phyloP scores from a whole-genome alignment of 2,113 vertebrate species.

The Xyrauchen texanus region DNA sequence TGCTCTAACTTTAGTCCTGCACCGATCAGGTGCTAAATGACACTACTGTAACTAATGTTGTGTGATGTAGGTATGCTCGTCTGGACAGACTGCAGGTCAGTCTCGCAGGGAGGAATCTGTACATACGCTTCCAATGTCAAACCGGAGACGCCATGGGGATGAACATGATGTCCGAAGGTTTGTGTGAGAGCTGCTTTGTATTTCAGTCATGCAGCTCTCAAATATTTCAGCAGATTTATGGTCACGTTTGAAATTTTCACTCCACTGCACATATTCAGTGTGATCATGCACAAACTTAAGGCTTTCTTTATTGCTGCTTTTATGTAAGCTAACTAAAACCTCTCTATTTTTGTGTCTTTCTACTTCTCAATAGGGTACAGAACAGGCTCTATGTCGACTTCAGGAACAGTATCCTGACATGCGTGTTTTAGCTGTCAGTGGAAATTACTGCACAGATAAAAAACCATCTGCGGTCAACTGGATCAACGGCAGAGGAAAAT shows the following conservation, averaged over 20 bases:
- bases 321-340: too few species aligned
- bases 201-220: too few species aligned
- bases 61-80: slow-evolving; percentile 84
- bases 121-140: slow-evolving; percentile 91
- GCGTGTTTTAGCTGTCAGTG: slow-evolving; percentile 88
- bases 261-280: too few species aligned
- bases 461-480: slow-evolving; percentile 96
- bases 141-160: slow-evolving; percentile 99
- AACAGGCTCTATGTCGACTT: slow-evolving; percentile 84
- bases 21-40: background rate
- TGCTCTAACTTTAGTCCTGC: background rate
- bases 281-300: too few species aligned
- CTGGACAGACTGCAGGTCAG: slow-evolving; percentile 84
- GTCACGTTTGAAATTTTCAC: too few species aligned
- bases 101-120: slow-evolving; percentile 91
- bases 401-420: slow-evolving; percentile 90
- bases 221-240: too few species aligned
- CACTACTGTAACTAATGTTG: background rate
- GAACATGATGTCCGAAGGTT: slow-evolving; percentile 99
- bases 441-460: slow-evolving; percentile 97
- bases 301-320: too few species aligned
- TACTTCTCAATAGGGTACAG: slow-evolving; percentile 81
- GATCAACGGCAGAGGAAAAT: slow-evolving; percentile 96
- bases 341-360: background rate
- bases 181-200: background rate